Percentiles rank a stretch among this genome's conserved stretches.
These are phyloP conservation scores for Nettapus auritus DNA, from an alignment of 2,113 vertebrate genomes.

Conservation along the genomic window DNA sequence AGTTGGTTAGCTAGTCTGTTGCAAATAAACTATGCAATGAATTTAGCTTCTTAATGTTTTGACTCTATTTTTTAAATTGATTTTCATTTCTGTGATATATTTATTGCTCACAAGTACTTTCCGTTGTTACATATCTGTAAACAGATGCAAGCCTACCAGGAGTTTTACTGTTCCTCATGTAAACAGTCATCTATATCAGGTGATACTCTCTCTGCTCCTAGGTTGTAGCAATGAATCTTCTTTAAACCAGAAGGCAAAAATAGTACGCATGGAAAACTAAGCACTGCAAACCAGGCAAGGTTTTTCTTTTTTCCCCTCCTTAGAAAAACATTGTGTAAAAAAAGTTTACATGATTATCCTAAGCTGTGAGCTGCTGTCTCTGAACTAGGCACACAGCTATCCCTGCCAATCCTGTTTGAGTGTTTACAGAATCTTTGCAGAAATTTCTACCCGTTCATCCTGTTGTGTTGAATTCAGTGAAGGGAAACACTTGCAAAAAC, in stretches of 20 bases:
- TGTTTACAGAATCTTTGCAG: neutral
- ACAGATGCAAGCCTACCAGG: neutral
- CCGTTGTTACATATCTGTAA: neutral
- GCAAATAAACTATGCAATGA: slow-evolving; percentile 44
- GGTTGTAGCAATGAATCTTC: neutral
- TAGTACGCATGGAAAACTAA: neutral
- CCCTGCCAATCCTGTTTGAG: neutral
- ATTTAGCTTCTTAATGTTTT: neutral
- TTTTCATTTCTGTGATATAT: neutral
- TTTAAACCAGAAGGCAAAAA: neutral
- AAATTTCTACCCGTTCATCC: neutral
- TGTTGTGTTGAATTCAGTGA: neutral
- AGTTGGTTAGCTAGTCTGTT: neutral
- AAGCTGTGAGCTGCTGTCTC: neutral
- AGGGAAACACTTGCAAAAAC: neutral
- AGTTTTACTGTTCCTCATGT: neutral
- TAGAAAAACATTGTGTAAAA: neutral
- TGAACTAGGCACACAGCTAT: neutral
- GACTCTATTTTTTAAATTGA: neutral
- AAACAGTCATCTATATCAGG: neutral
- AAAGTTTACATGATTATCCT: neutral
- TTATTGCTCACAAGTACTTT: neutral
- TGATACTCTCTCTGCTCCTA: neutral
- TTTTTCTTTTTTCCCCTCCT: neutral
- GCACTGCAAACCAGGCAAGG: neutral